Conservation (phyloP, 2,888 invertebrate genomes). For the Scaptodrosophila latifasciaeformis region DNA sequence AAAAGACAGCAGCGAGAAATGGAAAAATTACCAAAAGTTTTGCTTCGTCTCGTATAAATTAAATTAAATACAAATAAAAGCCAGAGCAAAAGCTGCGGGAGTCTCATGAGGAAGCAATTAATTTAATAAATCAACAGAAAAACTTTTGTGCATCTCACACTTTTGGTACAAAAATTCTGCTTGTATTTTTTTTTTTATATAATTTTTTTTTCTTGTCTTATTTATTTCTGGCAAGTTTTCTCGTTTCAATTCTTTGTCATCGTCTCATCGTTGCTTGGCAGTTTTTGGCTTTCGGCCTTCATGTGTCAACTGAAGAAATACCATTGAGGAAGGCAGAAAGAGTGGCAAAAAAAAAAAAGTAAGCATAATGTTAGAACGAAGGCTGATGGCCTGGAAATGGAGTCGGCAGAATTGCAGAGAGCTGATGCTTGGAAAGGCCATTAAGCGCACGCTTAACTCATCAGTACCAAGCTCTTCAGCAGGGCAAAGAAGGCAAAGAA, state of each 20-base stretch:
- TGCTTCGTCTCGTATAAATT: slow-evolving; percentile 52
- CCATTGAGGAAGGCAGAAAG: not conserved
- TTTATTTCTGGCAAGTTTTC: slow-evolving; percentile 20
- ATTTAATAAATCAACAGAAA: slow-evolving; percentile 70
- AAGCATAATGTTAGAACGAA: no score
- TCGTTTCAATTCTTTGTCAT: no score
- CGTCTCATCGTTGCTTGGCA: no score
- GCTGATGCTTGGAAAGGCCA: slow-evolving; percentile 37
- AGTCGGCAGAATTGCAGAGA: not conserved
- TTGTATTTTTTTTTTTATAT: not conserved
- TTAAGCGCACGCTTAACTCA: slow-evolving; percentile 62
- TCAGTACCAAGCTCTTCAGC: slow-evolving; percentile 51
- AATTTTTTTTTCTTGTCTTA: slow-evolving; percentile 19
- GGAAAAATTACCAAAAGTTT: slow-evolving; percentile 26
- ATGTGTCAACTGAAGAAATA: slow-evolving; percentile 45
- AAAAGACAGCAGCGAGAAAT: no score
- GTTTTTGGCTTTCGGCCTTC: slow-evolving; percentile 6
- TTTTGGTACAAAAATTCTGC: not conserved
- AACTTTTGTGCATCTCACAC: slow-evolving; percentile 42
- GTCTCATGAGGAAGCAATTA: slow-evolving; percentile 60
- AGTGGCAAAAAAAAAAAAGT: no score
- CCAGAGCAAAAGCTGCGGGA: slow-evolving; percentile 14
- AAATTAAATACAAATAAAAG: slow-evolving; percentile 64
- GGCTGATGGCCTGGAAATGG: not conserved
- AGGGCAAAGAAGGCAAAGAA: no score